Conservation (phyloP, 2,888 invertebrate genomes). For the Drosophila putrida region DNA sequence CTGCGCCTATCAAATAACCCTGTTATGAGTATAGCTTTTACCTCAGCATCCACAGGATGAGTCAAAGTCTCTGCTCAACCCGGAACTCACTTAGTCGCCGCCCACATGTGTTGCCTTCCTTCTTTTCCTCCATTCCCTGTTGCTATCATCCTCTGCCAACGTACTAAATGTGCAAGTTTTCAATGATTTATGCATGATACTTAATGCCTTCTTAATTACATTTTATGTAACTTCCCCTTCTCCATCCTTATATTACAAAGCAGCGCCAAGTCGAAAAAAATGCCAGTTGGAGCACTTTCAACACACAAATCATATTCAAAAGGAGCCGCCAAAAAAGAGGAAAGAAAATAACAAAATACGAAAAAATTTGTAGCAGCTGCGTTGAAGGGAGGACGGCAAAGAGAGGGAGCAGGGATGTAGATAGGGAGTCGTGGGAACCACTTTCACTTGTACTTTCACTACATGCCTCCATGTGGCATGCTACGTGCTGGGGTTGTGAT, state of each 20-base stretch:
- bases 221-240: conserved; percentile 61
- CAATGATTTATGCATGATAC: conserved; percentile 77
- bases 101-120: conserved; percentile 27
- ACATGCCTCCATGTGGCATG: conserved; percentile 58
- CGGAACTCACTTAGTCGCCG: neutral
- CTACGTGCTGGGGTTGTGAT: conserved; percentile 60
- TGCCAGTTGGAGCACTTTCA: conserved; percentile 43
- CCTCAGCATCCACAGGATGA: conserved; percentile 8
- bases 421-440: conserved; percentile 31
- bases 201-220: conserved; percentile 82
- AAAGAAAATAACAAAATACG: conserved; percentile 33
- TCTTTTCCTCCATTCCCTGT: neutral
- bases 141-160: neutral
- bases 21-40: conserved; percentile 19
- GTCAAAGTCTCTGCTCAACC: neutral
- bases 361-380: conserved; percentile 69
- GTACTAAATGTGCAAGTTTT: conserved; percentile 52
- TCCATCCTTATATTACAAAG: conserved; percentile 24
- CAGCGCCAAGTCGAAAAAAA: conserved; percentile 44
- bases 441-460: conserved; percentile 76
- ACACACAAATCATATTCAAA: conserved; percentile 72
- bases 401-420: too few species aligned
- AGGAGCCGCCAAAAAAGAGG: conserved; percentile 22
- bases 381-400: conserved; percentile 18
- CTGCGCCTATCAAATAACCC: conserved; percentile 39